Base-by-base conservation (phyloP, 2,888 invertebrate species). In the Smittia sp. region DNA sequence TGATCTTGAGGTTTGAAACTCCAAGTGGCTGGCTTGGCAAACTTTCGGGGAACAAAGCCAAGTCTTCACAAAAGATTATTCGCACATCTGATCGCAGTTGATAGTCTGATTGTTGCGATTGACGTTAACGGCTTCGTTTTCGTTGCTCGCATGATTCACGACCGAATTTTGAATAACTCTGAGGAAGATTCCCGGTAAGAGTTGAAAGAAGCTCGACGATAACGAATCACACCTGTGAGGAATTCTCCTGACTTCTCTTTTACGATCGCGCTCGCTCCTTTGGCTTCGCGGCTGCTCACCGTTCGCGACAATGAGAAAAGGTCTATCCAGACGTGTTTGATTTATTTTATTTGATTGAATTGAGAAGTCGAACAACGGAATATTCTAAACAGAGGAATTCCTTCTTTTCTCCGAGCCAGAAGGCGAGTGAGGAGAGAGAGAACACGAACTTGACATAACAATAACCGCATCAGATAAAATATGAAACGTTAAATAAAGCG, bases 381-480 rank as follows among this genome's bases (percentile, higher is more conserved):
- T 67, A 38, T 66, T 27, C n/a, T n/a, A 70, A 70, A 22, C 58
- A 22, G 58, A 70, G 69, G 52, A 70, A 70, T 70, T 70, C 54
- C 69, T 68, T 46, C 41, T 22, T 24, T 38, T 39, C n/a, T 46
- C n/a, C 58, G 13, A 58, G 58, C 6, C n/a, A 20, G 18, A 46
- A 46, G 46, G 46, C n/a, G 46, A 66, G 66, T 41, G 68, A 68
- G n/a, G 20, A 54, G 24, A 54, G 20, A 69, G 54, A 46, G 66
- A 46, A 54, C 27, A 69, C 25, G 54, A 69, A 52, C 27, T 72
- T 72, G 72, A 72, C 72, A 72, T 72, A 72, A 72, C 72, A 72
- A 72, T 72, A 72, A 72, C 72, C 72, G 72, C 72, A 72, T 72
- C 72, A 72, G 72, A 72, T 72, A 72, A 72, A 62, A 52, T 72